Evolutionary conservation across 2,888 invertebrate species (phyloP).

Genomic region (Epinotia ramella): DNA sequence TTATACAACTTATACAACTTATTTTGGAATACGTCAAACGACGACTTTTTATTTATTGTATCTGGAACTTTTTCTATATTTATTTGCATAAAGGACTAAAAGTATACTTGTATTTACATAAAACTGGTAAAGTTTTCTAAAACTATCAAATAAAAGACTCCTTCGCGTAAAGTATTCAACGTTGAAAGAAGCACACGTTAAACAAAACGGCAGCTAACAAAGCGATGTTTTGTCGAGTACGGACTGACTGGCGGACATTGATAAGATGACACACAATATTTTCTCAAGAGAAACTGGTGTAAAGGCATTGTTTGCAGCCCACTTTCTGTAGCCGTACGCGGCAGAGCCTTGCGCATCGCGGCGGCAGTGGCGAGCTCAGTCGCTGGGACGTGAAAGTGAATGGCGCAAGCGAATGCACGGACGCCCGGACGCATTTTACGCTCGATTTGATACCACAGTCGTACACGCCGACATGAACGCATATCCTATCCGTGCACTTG

Average conservation of each 20-base stretch:
- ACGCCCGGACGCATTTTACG: constrained; percentile 72
- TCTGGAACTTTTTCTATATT: background rate
- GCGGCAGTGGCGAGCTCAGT: constrained; percentile 56
- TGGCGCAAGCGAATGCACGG: constrained; percentile 69
- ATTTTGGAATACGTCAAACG: background rate
- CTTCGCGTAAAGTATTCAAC: background rate
- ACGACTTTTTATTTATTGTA: background rate
- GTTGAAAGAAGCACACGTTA: constrained; percentile 15
- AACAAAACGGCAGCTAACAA: constrained; percentile 39
- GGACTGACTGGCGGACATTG: constrained; percentile 51
- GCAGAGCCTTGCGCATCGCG: constrained; percentile 51
- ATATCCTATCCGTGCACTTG: constrained; percentile 35
- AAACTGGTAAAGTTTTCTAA: constrained; percentile 9
- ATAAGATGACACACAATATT: constrained; percentile 56
- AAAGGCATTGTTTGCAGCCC: constrained; percentile 78
- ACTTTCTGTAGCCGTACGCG: constrained; percentile 77
- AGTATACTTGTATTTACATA: constrained; percentile 6
- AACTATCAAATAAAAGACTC: constrained; percentile 17
- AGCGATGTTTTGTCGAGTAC: constrained; percentile 38
- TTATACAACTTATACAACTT: background rate
- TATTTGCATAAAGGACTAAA: background rate
- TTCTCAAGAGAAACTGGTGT: constrained; percentile 78
- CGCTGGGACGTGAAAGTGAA: constrained; percentile 78
- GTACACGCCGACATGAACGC: constrained; percentile 69
- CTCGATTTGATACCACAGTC: constrained; percentile 71